Evolutionary conservation across 2,113 vertebrate species (phyloP).

Genomic region (Lamprologus speciosus): DNA sequence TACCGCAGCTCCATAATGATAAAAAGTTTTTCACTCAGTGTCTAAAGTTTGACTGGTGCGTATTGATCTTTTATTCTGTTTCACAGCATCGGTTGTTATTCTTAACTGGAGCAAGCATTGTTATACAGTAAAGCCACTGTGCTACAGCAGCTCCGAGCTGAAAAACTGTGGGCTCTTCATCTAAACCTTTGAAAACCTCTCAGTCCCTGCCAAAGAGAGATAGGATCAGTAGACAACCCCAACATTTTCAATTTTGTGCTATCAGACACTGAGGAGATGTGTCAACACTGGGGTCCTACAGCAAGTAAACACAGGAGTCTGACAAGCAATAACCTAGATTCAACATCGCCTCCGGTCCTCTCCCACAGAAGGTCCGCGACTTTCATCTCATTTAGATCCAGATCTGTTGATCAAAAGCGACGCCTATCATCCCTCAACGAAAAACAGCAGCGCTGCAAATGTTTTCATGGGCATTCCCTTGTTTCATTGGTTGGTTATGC

Average conservation of each 20-base stretch:
- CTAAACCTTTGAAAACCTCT: constrained; percentile 32
- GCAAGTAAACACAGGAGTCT: constrained; percentile 63
- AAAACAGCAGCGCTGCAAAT: background rate
- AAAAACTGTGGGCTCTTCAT: constrained; percentile 28
- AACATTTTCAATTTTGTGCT: constrained; percentile 69
- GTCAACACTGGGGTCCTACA: constrained; percentile 64
- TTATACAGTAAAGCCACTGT: background rate
- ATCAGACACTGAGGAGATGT: constrained; percentile 66
- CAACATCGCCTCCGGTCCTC: constrained; percentile 41
- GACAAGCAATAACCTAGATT: constrained; percentile 66
- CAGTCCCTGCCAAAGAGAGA: constrained; percentile 31
- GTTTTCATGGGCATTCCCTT: background rate
- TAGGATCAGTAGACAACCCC: constrained; percentile 63
- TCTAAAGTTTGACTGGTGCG: background rate
- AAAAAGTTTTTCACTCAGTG: background rate
- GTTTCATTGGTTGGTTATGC: background rate
- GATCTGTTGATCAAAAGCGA: constrained; percentile 43
- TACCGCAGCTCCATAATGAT: background rate
- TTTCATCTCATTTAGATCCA: constrained; percentile 58
- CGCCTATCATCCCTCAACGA: background rate
- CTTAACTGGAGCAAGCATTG: background rate
- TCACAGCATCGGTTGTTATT: background rate
- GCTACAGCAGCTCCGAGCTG: background rate
- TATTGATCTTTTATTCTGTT: constrained; percentile 19
- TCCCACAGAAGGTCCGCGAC: constrained; percentile 26